Base-by-base conservation (phyloP, 1,140 invertebrate species). In the Apis laboriosa region DNA sequence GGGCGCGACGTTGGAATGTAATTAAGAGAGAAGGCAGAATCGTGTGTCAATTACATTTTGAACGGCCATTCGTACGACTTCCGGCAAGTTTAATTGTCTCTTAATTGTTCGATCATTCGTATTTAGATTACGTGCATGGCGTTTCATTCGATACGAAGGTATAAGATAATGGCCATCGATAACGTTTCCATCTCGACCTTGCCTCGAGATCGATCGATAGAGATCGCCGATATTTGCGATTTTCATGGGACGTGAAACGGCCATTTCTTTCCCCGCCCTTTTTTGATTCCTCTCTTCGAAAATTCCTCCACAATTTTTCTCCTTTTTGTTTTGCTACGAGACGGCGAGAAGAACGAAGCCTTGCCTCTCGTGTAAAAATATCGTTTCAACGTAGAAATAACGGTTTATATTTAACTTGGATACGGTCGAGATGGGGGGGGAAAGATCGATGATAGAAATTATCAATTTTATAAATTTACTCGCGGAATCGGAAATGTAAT, bases 31-130 rank as follows among this genome's bases (percentile, higher is more conserved):
- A 61, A 63, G 81, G 51, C 67, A 53, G 58, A 53, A 82, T 86
- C 70, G 86, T 82, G 80, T 66, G 86, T 79, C 86, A 90, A 90
- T 89, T 89, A 88, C 83, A 87, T 89, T 86, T 88, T 67, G 84
- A 88, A 78, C 83, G 82, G 77, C 58, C 56, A 83, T 77, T 90
- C 86, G 88, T 90, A 88, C 75, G 89, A 88, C 84, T 89, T 88
- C 84, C 86, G 84, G 80, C 58, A 66, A 66, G 70, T 70, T 87
- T 89, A 89, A 89, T 90, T 88, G 86, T 90, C 83, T 88, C 76
- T 88, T 86, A 77, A 64, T 80, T 77, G 87, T 75, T 55, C 68
- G 82, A 80, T 88, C 75, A 72, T 61, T 55, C 67, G 84, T 82
- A 82, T 68, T 72, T 58, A 68, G 88, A 64, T 83, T 78, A 83